Conservation (phyloP, 2,797 vertebrate genomes). For the Cirrhinus molitorella region DNA sequence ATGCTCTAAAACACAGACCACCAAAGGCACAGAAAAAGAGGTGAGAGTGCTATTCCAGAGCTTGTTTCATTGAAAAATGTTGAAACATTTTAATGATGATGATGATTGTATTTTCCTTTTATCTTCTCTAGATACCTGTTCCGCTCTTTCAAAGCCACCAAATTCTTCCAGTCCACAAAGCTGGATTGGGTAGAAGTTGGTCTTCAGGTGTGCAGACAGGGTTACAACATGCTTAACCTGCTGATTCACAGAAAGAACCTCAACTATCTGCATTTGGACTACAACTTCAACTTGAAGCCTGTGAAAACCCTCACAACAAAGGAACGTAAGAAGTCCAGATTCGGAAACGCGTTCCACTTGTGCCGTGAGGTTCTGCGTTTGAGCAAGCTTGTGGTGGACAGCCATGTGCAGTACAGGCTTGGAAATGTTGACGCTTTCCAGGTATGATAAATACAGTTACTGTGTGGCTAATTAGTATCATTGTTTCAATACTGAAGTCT, state of each 20-base stretch:
- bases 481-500: neutral
- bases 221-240: slow-evolving; percentile 99
- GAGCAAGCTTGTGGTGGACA: slow-evolving; percentile 98
- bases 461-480: too few species aligned
- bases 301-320: slow-evolving; percentile 99
- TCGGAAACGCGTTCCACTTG: slow-evolving; percentile 97
- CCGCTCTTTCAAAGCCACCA: slow-evolving; percentile 98
- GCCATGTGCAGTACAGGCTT: slow-evolving; percentile 97
- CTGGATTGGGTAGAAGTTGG: slow-evolving; percentile 99
- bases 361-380: slow-evolving; percentile 96
- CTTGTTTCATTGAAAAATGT: neutral
- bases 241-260: slow-evolving; percentile 99
- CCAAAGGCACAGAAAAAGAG: slow-evolving; percentile 99
- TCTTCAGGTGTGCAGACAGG: slow-evolving; percentile 96
- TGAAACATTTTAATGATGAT: neutral
- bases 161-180: slow-evolving; percentile 99
- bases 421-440: slow-evolving; percentile 99
- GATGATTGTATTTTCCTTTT: neutral
- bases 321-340: slow-evolving; percentile 98
- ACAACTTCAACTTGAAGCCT: slow-evolving; percentile 99
- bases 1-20: slow-evolving; percentile 97
- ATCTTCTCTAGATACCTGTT: slow-evolving; percentile 89
- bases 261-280: slow-evolving; percentile 98
- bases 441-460: slow-evolving; percentile 72
- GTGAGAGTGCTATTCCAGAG: slow-evolving; percentile 68